These are phyloP conservation scores for Enteromius thamalakanensis DNA, from an alignment of 2,797 vertebrate genomes.

Conservation along the genomic window DNA sequence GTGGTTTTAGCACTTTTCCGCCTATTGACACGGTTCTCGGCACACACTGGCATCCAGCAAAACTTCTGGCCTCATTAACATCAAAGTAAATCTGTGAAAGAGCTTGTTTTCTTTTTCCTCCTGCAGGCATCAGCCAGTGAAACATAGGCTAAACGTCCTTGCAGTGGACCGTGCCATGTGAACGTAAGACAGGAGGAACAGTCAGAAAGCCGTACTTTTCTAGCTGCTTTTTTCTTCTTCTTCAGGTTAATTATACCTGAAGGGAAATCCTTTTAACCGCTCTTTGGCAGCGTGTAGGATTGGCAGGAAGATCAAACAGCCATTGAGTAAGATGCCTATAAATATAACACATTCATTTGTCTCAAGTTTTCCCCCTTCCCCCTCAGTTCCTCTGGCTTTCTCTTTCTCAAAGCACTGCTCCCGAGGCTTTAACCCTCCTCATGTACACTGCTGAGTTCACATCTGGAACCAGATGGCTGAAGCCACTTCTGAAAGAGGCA, in stretches of 20 bases:
- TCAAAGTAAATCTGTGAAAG: slow-evolving; percentile 78
- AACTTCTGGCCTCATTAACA: slow-evolving; percentile 66
- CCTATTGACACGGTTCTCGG: slow-evolving; percentile 62
- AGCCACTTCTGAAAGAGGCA: slow-evolving; percentile 82
- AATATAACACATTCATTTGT: slow-evolving; percentile 80
- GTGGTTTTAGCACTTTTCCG: slow-evolving; percentile 68
- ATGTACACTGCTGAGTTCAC: slow-evolving; percentile 80
- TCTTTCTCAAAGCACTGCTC: slow-evolving; percentile 57
- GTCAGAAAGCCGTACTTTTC: slow-evolving; percentile 52
- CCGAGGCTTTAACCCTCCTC: slow-evolving; percentile 75
- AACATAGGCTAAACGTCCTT: slow-evolving; percentile 55
- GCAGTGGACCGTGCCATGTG: slow-evolving; percentile 59
- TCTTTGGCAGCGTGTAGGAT: slow-evolving; percentile 72
- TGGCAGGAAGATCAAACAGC: slow-evolving; percentile 80
- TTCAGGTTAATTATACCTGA: slow-evolving; percentile 77
- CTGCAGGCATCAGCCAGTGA: slow-evolving; percentile 42
- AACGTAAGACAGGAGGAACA: slow-evolving; percentile 66
- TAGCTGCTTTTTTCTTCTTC: slow-evolving; percentile 41
- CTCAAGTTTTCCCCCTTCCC: slow-evolving; percentile 61
- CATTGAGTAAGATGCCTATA: slow-evolving; percentile 76
- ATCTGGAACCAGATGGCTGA: slow-evolving; percentile 82
- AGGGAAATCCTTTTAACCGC: slow-evolving; percentile 83
- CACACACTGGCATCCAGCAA: slow-evolving; percentile 57
- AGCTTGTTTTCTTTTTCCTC: slow-evolving; percentile 75
- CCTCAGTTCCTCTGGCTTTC: slow-evolving; percentile 16